Percentiles rank a stretch among this genome's conserved stretches.
These are phyloP conservation scores for Acanthisitta chloris DNA, from an alignment of 2,113 vertebrate species.

Conservation along the genomic window DNA sequence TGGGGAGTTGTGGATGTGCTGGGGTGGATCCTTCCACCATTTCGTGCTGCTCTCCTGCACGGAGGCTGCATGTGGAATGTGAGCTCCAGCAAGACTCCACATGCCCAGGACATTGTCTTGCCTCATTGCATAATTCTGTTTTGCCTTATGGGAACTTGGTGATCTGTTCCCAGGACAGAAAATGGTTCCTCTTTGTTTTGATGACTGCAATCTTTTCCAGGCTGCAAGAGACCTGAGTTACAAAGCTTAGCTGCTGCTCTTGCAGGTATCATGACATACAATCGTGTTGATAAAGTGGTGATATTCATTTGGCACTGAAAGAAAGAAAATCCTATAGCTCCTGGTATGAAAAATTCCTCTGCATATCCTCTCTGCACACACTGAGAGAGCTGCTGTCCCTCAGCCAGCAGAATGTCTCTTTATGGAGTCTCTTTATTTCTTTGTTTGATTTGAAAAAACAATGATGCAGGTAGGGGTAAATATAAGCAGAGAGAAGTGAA, in stretches of 20 bases:
- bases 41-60: not conserved
- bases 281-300: not conserved
- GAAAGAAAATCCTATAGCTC: not conserved
- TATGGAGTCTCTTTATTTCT: not conserved
- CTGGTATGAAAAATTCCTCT: not conserved
- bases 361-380: not conserved
- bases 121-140: constrained; percentile 55
- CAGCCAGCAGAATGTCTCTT: not conserved
- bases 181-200: constrained; percentile 43
- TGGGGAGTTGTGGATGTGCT: not conserved
- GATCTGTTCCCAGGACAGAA: constrained; percentile 53
- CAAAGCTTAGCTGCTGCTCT: not conserved
- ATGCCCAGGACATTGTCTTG: constrained; percentile 33
- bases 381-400: not conserved
- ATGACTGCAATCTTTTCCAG: not conserved
- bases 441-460: not conserved
- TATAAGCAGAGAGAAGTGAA: not conserved
- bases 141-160: constrained; percentile 41
- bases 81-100: constrained; percentile 52
- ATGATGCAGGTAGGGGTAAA: not conserved
- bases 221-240: not conserved
- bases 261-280: not conserved
- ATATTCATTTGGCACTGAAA: not conserved
- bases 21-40: not conserved
- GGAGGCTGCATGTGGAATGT: not conserved